Evolutionary conservation across 2,113 vertebrate species (phyloP).

Genomic region (Pyrgilauda ruficollis): DNA sequence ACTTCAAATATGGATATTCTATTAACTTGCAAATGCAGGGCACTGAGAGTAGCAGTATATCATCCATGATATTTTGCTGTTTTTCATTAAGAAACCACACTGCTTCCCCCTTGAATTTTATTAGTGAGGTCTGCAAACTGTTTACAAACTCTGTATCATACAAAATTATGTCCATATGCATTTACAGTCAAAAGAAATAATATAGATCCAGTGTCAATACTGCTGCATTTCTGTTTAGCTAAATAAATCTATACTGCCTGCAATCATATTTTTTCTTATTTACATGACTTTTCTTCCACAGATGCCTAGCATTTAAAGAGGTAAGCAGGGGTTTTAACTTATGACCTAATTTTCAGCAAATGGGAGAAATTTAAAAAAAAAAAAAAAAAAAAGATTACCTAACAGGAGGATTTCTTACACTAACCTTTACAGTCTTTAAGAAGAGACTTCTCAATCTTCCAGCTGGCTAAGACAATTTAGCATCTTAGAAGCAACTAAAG

Average conservation of each 20-base stretch:
- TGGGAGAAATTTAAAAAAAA: neutral
- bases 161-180: neutral
- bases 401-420: neutral
- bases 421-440: neutral
- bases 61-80: neutral
- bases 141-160: neutral
- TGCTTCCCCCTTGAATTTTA: neutral
- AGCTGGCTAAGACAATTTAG: neutral
- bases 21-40: neutral
- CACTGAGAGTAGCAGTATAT: neutral
- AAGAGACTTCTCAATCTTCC: neutral
- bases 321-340: neutral
- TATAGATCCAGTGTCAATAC: neutral
- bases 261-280: neutral
- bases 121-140: neutral
- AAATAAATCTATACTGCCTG: neutral
- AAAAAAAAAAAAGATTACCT: neutral
- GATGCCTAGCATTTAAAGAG: neutral
- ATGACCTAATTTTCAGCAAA: neutral
- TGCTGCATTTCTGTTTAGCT: neutral
- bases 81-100: neutral
- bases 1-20: neutral
- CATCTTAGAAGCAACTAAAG: neutral
- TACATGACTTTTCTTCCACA: neutral
- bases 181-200: neutral